These are phyloP conservation scores for Pseudotriccus pelzelni DNA, from an alignment of 2,797 vertebrate genomes.

Conservation along the genomic window DNA sequence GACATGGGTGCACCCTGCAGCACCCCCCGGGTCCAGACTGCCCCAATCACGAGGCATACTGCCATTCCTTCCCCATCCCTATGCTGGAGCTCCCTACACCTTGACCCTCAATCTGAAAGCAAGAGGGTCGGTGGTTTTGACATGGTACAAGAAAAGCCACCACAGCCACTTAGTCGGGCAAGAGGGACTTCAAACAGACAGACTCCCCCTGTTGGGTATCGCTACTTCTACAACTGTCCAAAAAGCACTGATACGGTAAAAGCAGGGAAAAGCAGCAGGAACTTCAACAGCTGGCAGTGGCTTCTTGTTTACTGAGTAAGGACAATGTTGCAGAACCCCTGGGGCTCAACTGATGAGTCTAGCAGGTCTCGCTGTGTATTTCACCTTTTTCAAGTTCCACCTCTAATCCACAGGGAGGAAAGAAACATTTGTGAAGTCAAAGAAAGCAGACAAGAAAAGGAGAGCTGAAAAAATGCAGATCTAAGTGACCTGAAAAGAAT, in stretches of 20 bases:
- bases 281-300: background rate
- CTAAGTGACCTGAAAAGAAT: background rate
- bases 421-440: background rate
- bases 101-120: background rate
- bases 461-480: background rate
- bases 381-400: background rate
- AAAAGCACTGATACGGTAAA: background rate
- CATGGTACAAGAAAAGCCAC: background rate
- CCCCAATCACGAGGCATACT: background rate
- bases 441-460: background rate
- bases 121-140: background rate
- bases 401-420: background rate
- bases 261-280: background rate
- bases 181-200: background rate
- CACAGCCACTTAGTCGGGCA: background rate
- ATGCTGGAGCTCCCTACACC: background rate
- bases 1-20: background rate
- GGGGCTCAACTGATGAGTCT: background rate
- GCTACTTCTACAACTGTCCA: background rate
- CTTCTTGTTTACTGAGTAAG: background rate
- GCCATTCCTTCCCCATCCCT: background rate
- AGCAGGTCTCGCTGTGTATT: rapidly evolving
- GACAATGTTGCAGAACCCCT: background rate
- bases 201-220: background rate
- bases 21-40: background rate